Evolutionary conservation across 2,797 vertebrate genomes (phyloP).

Genomic region (Catharus ustulatus): DNA sequence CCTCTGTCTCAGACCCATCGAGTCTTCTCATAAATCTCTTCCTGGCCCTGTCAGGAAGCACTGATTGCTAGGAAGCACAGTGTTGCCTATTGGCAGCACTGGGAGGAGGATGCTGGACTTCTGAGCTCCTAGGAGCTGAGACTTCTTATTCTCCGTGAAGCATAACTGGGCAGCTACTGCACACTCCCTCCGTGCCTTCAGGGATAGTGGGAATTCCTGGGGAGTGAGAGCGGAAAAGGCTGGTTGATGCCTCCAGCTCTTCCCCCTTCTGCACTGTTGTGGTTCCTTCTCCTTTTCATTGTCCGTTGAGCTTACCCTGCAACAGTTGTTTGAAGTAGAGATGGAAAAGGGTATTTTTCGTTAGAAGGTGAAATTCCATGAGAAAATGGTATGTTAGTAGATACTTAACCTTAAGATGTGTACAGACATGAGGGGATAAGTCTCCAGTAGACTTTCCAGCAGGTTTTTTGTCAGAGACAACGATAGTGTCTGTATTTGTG

Average conservation of each 20-base stretch:
- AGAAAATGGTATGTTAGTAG: not conserved
- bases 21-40: not conserved
- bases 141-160: not conserved
- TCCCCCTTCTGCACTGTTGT: not conserved
- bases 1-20: not conserved
- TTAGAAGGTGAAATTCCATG: not conserved
- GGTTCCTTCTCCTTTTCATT: not conserved
- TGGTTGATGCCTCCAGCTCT: not conserved
- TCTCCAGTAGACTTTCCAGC: not conserved
- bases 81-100: accelerated
- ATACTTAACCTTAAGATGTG: not conserved
- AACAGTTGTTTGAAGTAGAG: not conserved
- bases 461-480: not conserved
- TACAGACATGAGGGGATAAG: not conserved
- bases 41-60: not conserved
- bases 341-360: not conserved
- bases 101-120: not conserved
- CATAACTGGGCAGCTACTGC: not conserved
- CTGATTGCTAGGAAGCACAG: no score
- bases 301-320: not conserved
- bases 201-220: not conserved
- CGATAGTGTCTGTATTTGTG: not conserved
- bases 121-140: not conserved
- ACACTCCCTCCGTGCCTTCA: not conserved
- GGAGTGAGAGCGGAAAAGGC: not conserved